These are phyloP conservation scores for Sialis lutaria DNA, from an alignment of 2,888 invertebrate species.

Conservation along the genomic window DNA sequence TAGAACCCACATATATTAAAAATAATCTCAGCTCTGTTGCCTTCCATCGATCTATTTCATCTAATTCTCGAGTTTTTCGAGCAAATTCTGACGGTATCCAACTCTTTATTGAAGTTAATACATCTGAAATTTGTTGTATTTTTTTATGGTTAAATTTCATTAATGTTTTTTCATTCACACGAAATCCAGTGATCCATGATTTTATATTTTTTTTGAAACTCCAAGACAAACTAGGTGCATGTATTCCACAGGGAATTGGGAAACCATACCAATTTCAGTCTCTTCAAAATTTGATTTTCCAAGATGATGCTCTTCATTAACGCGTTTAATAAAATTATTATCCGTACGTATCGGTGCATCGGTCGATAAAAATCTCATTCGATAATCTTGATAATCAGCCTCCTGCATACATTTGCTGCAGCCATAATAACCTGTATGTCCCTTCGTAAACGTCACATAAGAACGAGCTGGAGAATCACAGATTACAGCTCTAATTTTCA, in stretches of 20 bases:
- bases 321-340: constrained; percentile 9
- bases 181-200: constrained; percentile 10
- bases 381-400: constrained; percentile 10
- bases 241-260: constrained; percentile 13
- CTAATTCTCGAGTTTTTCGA: constrained; percentile 12
- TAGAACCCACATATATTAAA: constrained; percentile 12
- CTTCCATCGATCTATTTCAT: constrained; percentile 12
- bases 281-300: constrained; percentile 10
- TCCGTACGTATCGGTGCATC: constrained; percentile 11
- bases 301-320: constrained; percentile 13
- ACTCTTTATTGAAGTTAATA: constrained; percentile 2
- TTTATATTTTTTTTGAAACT: constrained; percentile 12
- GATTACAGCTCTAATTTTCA: constrained; percentile 10
- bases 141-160: background rate
- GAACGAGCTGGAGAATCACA: constrained; percentile 15
- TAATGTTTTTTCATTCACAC: constrained; percentile 1
- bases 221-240: constrained; percentile 15
- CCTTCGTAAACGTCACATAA: constrained; percentile 12
- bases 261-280: constrained; percentile 12
- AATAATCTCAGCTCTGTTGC: constrained; percentile 14
- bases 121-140: constrained; percentile 4
- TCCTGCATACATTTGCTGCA: constrained; percentile 13
- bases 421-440: constrained; percentile 12
- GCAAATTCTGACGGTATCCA: constrained; percentile 13
- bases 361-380: constrained; percentile 11